These are phyloP conservation scores for Diaphora mendica DNA, from an alignment of 2,888 invertebrate species.

Conservation along the genomic window DNA sequence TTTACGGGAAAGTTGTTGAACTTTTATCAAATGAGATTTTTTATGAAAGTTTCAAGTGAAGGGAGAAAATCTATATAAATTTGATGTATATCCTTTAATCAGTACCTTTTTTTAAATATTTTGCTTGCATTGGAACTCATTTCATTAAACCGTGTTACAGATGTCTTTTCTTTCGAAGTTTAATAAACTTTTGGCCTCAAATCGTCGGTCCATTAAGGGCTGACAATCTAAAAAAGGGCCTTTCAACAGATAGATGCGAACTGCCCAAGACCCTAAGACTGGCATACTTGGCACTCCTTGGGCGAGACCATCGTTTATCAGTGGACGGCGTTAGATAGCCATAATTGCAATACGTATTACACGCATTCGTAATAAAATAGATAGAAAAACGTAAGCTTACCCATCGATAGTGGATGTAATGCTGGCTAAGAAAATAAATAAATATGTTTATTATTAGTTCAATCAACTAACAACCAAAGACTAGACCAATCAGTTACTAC, in stretches of 20 bases:
- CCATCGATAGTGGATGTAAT: neutral
- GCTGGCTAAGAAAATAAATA: neutral
- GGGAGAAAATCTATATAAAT: conserved; percentile 1
- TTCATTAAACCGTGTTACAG: neutral
- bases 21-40: conserved; percentile 27
- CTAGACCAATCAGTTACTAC: neutral
- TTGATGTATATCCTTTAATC: conserved; percentile 2
- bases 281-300: too few species aligned
- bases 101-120: neutral
- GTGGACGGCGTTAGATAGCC: too few species aligned
- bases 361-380: neutral
- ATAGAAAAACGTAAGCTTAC: neutral
- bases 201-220: too few species aligned
- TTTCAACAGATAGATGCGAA: too few species aligned
- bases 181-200: neutral
- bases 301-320: too few species aligned
- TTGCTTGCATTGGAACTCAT: neutral
- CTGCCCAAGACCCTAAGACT: too few species aligned
- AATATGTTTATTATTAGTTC: neutral
- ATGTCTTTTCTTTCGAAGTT: neutral
- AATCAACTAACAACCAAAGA: neutral
- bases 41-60: neutral
- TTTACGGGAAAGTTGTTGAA: conserved; percentile 21
- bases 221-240: too few species aligned
- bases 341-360: neutral